Evolutionary conservation across 1,140 invertebrate species (phyloP).

Genomic region (Pachypsylla venusta): DNA sequence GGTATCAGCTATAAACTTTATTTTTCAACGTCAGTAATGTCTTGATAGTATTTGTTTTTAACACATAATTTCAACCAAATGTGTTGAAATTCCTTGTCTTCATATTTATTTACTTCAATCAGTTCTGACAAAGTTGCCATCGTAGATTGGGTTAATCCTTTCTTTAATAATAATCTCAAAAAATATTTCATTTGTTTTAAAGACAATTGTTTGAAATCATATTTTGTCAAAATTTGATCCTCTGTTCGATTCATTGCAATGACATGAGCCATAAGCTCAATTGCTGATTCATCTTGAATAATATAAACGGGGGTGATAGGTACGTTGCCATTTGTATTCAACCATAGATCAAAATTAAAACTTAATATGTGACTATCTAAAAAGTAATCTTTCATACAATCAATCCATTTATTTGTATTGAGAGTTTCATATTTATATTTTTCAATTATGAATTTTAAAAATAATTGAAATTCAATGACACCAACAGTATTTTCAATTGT

Average conservation of each 20-base stretch:
- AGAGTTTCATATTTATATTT: conserved; percentile 1
- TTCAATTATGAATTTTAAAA: neutral
- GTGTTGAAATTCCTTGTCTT: neutral
- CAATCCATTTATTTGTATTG: neutral
- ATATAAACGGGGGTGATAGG: neutral
- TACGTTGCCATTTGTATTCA: neutral
- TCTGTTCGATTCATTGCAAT: neutral
- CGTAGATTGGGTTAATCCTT: neutral
- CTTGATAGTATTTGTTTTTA: neutral
- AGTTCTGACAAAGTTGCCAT: neutral
- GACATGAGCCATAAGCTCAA: neutral
- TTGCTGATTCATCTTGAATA: neutral
- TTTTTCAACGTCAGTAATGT: too few relatives aligned
- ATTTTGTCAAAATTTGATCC: neutral
- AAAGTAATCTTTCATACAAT: neutral
- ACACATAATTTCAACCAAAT: neutral
- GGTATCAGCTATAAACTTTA: too few relatives aligned
- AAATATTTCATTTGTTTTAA: conserved; percentile 3
- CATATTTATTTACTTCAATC: neutral
- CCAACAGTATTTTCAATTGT: neutral
- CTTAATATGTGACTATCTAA: neutral
- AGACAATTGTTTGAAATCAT: neutral
- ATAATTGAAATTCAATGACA: neutral
- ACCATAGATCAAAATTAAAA: neutral
- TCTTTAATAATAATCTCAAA: neutral